These are phyloP conservation scores for Aplocera efformata DNA, from an alignment of 2,888 invertebrate species.

Conservation along the genomic window DNA sequence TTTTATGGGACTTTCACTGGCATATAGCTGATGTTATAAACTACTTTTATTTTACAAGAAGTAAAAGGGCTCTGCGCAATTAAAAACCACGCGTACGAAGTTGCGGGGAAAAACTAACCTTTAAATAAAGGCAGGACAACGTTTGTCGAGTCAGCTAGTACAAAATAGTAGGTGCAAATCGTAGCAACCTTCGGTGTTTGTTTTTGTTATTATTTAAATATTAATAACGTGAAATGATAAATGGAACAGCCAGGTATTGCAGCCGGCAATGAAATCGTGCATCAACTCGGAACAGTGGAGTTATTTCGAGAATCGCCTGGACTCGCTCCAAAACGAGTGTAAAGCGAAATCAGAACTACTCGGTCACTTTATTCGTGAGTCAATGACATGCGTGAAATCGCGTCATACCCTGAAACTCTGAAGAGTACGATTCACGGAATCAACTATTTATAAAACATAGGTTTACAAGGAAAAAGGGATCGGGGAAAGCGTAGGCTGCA, in stretches of 20 bases:
- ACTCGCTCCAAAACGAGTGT: constrained; percentile 65
- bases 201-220: too few relatives aligned
- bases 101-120: too few relatives aligned
- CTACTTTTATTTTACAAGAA: too few relatives aligned
- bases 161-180: too few relatives aligned
- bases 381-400: constrained; percentile 61
- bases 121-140: too few relatives aligned
- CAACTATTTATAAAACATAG: constrained; percentile 38
- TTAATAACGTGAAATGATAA: constrained; percentile 27
- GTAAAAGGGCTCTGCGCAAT: too few relatives aligned
- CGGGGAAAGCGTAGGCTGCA: constrained; percentile 28
- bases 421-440: constrained; percentile 43
- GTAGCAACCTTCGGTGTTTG: too few relatives aligned
- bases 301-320: constrained; percentile 76
- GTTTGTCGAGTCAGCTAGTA: too few relatives aligned
- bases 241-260: constrained; percentile 47
- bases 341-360: constrained; percentile 58
- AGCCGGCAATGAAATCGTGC: constrained; percentile 58
- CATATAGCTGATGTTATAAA: too few relatives aligned
- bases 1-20: too few relatives aligned
- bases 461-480: constrained; percentile 12
- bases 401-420: constrained; percentile 29
- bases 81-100: too few relatives aligned
- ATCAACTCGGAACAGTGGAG: constrained; percentile 57
- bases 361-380: constrained; percentile 74